Base-by-base conservation (phyloP, 1,140 invertebrate species). In the Diachasmimorpha longicaudata region DNA sequence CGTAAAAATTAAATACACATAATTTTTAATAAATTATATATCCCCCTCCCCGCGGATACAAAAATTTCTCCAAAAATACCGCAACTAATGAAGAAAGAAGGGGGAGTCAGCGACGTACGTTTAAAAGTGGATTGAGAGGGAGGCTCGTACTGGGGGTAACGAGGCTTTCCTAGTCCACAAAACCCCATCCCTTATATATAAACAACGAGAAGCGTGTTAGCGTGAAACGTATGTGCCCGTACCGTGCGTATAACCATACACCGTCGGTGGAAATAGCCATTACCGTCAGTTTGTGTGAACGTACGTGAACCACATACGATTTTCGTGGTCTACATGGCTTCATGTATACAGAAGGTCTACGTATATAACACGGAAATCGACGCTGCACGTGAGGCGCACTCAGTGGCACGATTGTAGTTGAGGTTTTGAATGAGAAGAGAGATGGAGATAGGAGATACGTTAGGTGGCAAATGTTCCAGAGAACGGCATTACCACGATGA, bases 231-330 rank as follows among this genome's bases (percentile, higher is more conserved):
- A 66, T 66, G 63, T 66, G 25, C 52, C 6, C 52, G 19, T 21
- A 1, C 14, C 13, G 8, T 66, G 31, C 63, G 63, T 66, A 66
- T 66, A 31, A n/a, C 25, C 25, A 14, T 36, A 66, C 2, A 66
- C 6, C 21, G 23, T n/a, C 21, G 25, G 21, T 66, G 25, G 23
- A 36, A 66, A 66, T 66, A 66, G 63, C 63, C 63, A 66, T 66
- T 66, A 66, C 63, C 63, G 63, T 66, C 63, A 66, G 63, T 66
- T 66, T 66, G 63, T 66, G 63, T 66, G 63, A 66, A 66, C 21
- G 25, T 66, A 66, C 63, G 25, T 66, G 63, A 66, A 66, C 63
- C 63, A 13, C 63, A 66, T 66, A 66, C 23, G n/a, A 37, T 66
- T 66, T 66, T 66, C 3, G 63, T 0, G 11, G 4, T 37, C 25